These are phyloP conservation scores for Brachirus orientalis DNA, from an alignment of 2,113 vertebrate species.

Conservation along the genomic window DNA sequence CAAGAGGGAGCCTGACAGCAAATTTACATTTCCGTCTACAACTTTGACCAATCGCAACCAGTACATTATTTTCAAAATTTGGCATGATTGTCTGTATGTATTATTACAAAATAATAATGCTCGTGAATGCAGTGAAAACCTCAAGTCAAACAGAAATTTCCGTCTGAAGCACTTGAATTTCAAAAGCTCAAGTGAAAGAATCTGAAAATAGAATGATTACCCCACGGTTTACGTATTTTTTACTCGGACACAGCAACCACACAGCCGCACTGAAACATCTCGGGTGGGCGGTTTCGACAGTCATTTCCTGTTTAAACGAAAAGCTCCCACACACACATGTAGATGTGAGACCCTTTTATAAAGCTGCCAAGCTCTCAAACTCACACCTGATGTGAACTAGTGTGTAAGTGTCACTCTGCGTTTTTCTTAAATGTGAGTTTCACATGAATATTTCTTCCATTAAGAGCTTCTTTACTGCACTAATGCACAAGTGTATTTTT, in stretches of 20 bases:
- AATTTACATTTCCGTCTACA: too few species aligned
- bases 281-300: too few species aligned
- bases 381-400: neutral
- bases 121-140: too few species aligned
- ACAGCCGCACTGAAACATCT: conserved; percentile 41
- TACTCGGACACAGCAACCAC: conserved; percentile 24
- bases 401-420: conserved; percentile 13
- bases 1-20: too few species aligned
- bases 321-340: neutral
- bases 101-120: too few species aligned
- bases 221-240: conserved; percentile 29
- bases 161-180: neutral
- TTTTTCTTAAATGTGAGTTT: conserved; percentile 40
- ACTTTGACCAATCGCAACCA: too few species aligned
- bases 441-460: conserved; percentile 6
- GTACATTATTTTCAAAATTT: too few species aligned
- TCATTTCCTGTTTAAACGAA: conserved; percentile 50
- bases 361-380: conserved; percentile 29
- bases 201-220: conserved; percentile 22
- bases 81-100: too few species aligned
- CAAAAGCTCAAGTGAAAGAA: too few species aligned
- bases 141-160: conserved; percentile 1
- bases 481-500: conserved; percentile 29
- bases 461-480: conserved; percentile 20
- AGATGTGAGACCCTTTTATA: conserved; percentile 27